phyloP scores from a whole-genome alignment of 2,888 invertebrate species.

The Timandra comae region DNA sequence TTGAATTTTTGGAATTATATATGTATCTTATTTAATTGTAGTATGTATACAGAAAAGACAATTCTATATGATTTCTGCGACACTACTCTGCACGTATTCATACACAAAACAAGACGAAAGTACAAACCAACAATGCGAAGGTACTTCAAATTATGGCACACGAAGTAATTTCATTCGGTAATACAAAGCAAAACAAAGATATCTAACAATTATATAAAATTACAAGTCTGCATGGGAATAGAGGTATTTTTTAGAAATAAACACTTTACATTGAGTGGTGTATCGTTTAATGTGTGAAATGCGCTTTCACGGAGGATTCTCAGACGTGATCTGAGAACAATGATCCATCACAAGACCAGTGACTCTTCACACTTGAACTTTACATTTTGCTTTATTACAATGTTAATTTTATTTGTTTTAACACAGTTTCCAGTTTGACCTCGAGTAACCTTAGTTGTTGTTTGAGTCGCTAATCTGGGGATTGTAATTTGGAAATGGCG shows the following conservation, averaged over 20 bases:
- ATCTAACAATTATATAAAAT: constrained; percentile 32
- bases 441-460: no score
- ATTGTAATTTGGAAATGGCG: no score
- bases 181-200: constrained; percentile 23
- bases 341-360: constrained; percentile 46
- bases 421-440: no score
- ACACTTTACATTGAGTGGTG: constrained; percentile 37
- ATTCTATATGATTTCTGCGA: no score
- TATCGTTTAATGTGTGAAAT: constrained; percentile 50
- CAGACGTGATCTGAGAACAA: constrained; percentile 56
- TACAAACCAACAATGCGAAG: no score
- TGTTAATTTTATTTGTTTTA: no score
- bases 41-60: no score
- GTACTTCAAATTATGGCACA: constrained; percentile 2
- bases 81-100: no score
- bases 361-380: constrained; percentile 23
- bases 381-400: not conserved
- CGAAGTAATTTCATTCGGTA: constrained; percentile 17
- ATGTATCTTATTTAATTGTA: no score
- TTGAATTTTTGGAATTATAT: no score
- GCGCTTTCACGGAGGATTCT: constrained; percentile 66
- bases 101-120: no score
- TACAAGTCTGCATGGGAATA: constrained; percentile 36
- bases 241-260: constrained; percentile 30
- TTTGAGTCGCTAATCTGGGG: no score